Conservation (phyloP, 2,113 vertebrate species). For the human region DNA sequence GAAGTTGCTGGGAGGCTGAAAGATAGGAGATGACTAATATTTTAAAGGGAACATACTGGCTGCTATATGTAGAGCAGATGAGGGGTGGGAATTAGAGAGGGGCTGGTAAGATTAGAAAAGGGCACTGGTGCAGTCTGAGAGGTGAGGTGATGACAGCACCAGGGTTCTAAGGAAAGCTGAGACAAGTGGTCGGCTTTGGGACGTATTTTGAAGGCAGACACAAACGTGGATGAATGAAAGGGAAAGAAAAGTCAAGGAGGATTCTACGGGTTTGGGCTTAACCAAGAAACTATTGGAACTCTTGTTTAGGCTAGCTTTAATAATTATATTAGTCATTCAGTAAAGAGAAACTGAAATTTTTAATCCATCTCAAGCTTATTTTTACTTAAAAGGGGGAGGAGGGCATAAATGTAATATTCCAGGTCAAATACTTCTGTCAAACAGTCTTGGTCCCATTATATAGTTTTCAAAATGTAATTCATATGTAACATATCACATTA, state of each 20-base stretch:
- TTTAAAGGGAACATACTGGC: not conserved
- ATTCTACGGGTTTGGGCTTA: not conserved
- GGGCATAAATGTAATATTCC: not conserved
- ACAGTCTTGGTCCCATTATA: not conserved
- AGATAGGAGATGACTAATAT: not conserved
- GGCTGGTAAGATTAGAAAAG: not conserved
- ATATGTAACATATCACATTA: not conserved
- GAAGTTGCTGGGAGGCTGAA: accelerated
- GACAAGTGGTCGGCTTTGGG: not conserved
- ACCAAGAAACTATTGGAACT: not conserved
- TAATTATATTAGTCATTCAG: not conserved
- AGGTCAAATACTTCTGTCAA: not conserved
- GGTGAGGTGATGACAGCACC: accelerated
- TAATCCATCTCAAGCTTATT: not conserved
- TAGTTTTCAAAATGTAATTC: not conserved
- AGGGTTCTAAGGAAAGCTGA: accelerated
- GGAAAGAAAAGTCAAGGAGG: not conserved
- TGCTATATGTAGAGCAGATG: not conserved
- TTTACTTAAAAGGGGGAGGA: not conserved
- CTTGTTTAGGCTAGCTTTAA: not conserved
- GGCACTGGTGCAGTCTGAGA: accelerated
- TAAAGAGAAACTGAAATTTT: not conserved
- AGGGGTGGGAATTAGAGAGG: accelerated
- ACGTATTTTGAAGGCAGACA: not conserved
- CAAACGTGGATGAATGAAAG: not conserved